Percentiles rank a stretch among this genome's conserved stretches.
Evolutionary conservation across 2,888 invertebrate species (phyloP).

Genomic region (Aplocera efformata): DNA sequence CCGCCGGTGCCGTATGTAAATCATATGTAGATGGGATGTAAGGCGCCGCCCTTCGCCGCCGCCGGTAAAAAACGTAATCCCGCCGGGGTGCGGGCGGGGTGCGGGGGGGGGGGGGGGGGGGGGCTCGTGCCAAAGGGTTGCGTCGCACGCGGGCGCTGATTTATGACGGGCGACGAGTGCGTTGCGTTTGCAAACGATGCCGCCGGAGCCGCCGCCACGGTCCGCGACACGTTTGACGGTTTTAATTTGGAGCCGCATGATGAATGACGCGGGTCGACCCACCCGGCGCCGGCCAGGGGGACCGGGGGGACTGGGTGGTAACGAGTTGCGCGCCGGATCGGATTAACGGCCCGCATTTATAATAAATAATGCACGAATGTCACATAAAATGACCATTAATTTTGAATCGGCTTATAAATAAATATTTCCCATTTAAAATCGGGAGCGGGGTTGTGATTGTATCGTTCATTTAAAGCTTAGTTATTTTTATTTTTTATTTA

Average conservation of each 20-base stretch:
- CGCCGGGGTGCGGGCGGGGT: slow-evolving; percentile 18
- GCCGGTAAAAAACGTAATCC: slow-evolving; percentile 30
- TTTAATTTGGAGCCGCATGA: slow-evolving; percentile 63
- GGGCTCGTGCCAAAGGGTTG: slow-evolving; percentile 34
- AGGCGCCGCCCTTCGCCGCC: slow-evolving; percentile 33
- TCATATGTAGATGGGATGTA: slow-evolving; percentile 54
- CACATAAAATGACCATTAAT: slow-evolving; percentile 12
- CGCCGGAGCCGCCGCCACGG: slow-evolving; percentile 49
- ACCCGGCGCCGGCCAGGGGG: slow-evolving; percentile 26
- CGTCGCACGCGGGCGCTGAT: slow-evolving; percentile 36
- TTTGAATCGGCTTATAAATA: slow-evolving; percentile 16
- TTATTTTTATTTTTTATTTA: too few species aligned
- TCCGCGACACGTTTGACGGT: too few species aligned
- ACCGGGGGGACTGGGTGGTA: slow-evolving; percentile 12
- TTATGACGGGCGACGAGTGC: slow-evolving; percentile 43
- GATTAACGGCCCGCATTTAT: slow-evolving; percentile 20
- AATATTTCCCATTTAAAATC: slow-evolving; percentile 8
- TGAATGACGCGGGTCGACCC: slow-evolving; percentile 39
- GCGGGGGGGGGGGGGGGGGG: slow-evolving; percentile 20
- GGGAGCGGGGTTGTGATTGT: not conserved
- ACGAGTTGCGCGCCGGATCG: slow-evolving; percentile 3
- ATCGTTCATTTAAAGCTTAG: not conserved
- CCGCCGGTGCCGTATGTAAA: slow-evolving; percentile 55
- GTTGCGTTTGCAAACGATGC: slow-evolving; percentile 46
- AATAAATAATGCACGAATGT: slow-evolving; percentile 20